These are phyloP conservation scores for Ammodytes marinus DNA, from an alignment of 2,113 vertebrate species.

Conservation along the genomic window DNA sequence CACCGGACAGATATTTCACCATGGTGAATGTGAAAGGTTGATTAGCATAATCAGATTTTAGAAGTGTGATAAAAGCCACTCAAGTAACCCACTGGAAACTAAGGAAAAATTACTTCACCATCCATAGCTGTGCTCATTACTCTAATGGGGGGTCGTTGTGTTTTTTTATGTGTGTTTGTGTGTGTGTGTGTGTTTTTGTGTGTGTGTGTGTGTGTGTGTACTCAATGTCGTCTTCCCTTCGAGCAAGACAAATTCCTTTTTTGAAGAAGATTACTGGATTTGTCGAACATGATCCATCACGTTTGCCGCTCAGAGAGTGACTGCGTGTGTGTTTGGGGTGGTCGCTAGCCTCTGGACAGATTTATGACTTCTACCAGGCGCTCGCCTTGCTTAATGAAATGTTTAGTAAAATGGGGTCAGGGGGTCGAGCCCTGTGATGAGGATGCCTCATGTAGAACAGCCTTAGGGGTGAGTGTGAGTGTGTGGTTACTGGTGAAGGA, in stretches of 20 bases:
- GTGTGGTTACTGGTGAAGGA: constrained; percentile 23
- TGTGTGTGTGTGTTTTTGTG: neutral
- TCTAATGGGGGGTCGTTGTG: constrained; percentile 6
- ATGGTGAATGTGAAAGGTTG: constrained; percentile 31
- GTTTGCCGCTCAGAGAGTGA: constrained; percentile 48
- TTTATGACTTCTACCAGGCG: constrained; percentile 66
- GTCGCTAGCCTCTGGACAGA: constrained; percentile 70
- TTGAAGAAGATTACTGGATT: constrained; percentile 73
- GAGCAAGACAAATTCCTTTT: constrained; percentile 52
- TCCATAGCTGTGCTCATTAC: constrained; percentile 29
- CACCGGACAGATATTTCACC: constrained; percentile 31
- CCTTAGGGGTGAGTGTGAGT: constrained; percentile 37
- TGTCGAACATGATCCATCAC: constrained; percentile 67
- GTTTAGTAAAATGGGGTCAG: constrained; percentile 81
- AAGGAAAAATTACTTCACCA: constrained; percentile 55
- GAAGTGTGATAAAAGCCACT: constrained; percentile 42
- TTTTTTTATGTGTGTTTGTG: neutral
- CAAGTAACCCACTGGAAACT: constrained; percentile 33
- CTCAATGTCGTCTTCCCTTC: constrained; percentile 34
- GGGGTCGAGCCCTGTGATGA: constrained; percentile 66
- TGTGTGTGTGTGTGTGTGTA: constrained; percentile 11
- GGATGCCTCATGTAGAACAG: constrained; percentile 53
- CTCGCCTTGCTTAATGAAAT: constrained; percentile 80
- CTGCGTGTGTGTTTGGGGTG: constrained; percentile 62
- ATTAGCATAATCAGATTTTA: constrained; percentile 40